Evolutionary conservation across 2,888 invertebrate species (phyloP), one percentile per base, ranked within the genome.

Genomic region (Hemicrepidius hirtus): DNA sequence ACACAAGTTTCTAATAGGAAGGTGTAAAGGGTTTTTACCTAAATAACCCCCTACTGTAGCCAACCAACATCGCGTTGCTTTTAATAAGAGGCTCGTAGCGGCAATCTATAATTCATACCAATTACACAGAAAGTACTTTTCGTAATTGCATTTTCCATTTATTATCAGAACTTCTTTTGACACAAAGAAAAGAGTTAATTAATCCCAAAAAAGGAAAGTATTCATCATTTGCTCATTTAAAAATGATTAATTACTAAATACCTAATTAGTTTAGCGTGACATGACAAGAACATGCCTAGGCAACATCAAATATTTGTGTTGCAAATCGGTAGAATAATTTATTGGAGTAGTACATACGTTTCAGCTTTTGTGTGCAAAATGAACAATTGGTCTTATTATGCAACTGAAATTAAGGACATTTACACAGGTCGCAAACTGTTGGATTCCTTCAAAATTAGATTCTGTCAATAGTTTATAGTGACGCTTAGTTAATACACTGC

Each of bases 101-200:
- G 46, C 12, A 32, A 62, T 46, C 62, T 62, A 62, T 46, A 62
- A 46, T 44, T 62, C 44, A 62, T 62, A 46, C 62, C 62, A 46
- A 62, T 46, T 62, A 46, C 16, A 62, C 32, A 62, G 41, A 44
- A 62, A 46, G 44, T 62, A 46, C 62, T 62, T 62, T 32, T 13
- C 32, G 24, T 62, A 62, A 62, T 62, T 62, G 28, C 62, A 46
- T 62, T 62, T 62, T 32, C 28, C 28, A 62, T 62, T 46, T 32
- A 46, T 62, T 62, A 62, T 32, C 32, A 46, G 28, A 32, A 46
- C n/a, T 49, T 62, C 62, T 44, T 46, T 32, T 44, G 62, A 62
- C 62, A 62, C 62, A 62, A 62, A 62, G 62, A 44, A 59, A 46
- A 62, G 53, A 62, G 62, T 62, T 62, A 62, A 62, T 62, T 62